phyloP scores from a whole-genome alignment of 2,113 vertebrate genomes.

The Alces alces region DNA sequence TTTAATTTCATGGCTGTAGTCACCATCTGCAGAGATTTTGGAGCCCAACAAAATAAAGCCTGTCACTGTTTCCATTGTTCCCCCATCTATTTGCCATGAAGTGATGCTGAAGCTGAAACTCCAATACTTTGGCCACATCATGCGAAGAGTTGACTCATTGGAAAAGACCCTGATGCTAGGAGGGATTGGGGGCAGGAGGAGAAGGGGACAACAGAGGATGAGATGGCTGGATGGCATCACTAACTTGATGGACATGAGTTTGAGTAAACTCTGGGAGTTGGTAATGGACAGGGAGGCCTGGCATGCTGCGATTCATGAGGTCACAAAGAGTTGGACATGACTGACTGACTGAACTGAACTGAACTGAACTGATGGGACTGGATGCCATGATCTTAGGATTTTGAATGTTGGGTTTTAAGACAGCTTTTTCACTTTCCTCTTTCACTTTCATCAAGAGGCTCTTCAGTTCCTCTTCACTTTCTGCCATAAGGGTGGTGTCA shows the following conservation, averaged over 20 bases:
- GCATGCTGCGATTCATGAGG: too few relatives aligned
- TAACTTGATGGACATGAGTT: too few relatives aligned
- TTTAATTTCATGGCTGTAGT: background rate
- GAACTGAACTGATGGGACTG: background rate
- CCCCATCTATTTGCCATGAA: background rate
- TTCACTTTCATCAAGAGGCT: background rate
- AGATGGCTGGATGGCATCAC: too few relatives aligned
- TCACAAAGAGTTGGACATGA: too few relatives aligned
- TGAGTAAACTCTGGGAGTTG: too few relatives aligned
- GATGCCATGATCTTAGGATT: background rate
- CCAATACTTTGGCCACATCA: too few relatives aligned
- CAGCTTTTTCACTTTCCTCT: background rate
- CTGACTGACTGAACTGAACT: too few relatives aligned
- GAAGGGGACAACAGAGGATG: too few relatives aligned
- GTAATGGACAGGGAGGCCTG: too few relatives aligned
- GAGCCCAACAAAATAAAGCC: background rate
- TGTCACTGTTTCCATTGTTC: background rate
- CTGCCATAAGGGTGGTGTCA: background rate
- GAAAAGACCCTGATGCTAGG: too few relatives aligned
- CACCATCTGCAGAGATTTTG: background rate
- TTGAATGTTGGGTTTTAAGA: background rate
- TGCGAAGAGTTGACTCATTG: too few relatives aligned
- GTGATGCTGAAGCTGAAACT: background rate
- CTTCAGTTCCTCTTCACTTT: background rate
- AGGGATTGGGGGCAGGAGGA: too few relatives aligned